These are phyloP conservation scores for Copidosoma floridanum DNA, from an alignment of 1,140 invertebrate species.

Conservation along the genomic window DNA sequence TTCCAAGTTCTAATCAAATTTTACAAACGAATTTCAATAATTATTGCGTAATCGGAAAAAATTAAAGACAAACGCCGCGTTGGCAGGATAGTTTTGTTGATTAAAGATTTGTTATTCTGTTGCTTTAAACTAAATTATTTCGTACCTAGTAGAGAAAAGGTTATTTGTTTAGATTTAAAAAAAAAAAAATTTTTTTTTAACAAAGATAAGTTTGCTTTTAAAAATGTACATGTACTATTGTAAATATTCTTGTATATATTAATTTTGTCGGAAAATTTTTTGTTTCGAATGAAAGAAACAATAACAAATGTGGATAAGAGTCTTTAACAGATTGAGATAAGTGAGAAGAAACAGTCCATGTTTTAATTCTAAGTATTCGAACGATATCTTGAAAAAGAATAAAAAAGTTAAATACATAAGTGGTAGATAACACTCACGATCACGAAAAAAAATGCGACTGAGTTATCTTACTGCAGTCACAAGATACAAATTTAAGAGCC, in stretches of 20 bases:
- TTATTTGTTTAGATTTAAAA: no score
- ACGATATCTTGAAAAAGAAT: constrained; percentile 14
- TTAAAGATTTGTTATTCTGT: constrained; percentile 19
- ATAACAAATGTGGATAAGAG: constrained; percentile 28
- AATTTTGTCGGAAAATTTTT: constrained; percentile 33
- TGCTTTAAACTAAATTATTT: constrained; percentile 22
- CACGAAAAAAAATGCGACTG: constrained; percentile 15
- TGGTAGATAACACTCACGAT: constrained; percentile 9
- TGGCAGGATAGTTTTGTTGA: constrained; percentile 25
- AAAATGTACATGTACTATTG: constrained; percentile 39
- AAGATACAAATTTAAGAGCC: not conserved
- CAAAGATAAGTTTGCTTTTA: constrained; percentile 23
- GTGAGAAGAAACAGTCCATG: constrained; percentile 29
- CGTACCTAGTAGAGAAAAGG: constrained; percentile 2
- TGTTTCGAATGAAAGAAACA: constrained; percentile 26
- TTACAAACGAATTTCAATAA: constrained; percentile 30
- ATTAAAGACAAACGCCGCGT: constrained; percentile 30
- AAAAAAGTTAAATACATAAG: no score
- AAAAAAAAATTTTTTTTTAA: no score
- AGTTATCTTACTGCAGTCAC: constrained; percentile 7
- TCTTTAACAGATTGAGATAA: constrained; percentile 24
- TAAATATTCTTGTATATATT: constrained; percentile 48
- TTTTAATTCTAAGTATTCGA: constrained; percentile 30
- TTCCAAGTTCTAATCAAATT: constrained; percentile 5
- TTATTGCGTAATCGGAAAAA: no score